Evolutionary conservation across 2,888 invertebrate species (phyloP), one percentile per base, ranked within the genome.

Genomic region (Stenotaenia linearis): DNA sequence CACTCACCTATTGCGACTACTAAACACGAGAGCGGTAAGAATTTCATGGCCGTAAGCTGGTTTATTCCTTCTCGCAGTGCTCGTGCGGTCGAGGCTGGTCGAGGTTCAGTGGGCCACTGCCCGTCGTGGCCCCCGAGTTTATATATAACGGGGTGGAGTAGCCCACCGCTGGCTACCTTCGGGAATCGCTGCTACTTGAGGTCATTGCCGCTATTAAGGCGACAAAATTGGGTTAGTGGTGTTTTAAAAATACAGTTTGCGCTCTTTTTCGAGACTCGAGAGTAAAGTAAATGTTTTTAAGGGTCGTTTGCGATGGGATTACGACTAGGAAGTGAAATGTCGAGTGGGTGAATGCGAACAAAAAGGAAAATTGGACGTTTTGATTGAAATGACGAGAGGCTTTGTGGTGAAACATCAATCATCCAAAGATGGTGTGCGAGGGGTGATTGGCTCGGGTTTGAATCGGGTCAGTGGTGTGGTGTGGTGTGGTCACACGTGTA

Each of bases 151-250:
- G 69, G 69, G 69, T 69, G 69, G 69, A 69, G 69, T 69, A 28
- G 15, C 28, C 69, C 28, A 28, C 69, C 28, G 28, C 25, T 69
- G 69, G 69, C 69, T 28, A 69, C 50, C 69, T 69, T n/a, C n/a
- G 5, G 21, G 56, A 56, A 23, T 23, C 23, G 18, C 18, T 56
- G 23, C 56, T 23, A 56, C 56, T 23, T 28, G 25, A 69, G 69
- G 69, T 69, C 69, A 25, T 69, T 69, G 69, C 69, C 69, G 28
- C 25, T 28, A 4, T 69, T 28, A 2, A 69, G 69, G 69, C 69
- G 69, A 69, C 25, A 69, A 69, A 69, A 69, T 69, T 69, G 69
- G 69, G 69, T 69, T 69, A 69, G 69, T 69, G n/a, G 69, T 69
- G 69, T 69, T 25, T 32, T 32, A 9, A 9, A 4, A 32, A 32